Evolutionary conservation across 1,140 invertebrate genomes (phyloP), one percentile per base, ranked within the genome.

Genomic region (Drosophila auraria): DNA sequence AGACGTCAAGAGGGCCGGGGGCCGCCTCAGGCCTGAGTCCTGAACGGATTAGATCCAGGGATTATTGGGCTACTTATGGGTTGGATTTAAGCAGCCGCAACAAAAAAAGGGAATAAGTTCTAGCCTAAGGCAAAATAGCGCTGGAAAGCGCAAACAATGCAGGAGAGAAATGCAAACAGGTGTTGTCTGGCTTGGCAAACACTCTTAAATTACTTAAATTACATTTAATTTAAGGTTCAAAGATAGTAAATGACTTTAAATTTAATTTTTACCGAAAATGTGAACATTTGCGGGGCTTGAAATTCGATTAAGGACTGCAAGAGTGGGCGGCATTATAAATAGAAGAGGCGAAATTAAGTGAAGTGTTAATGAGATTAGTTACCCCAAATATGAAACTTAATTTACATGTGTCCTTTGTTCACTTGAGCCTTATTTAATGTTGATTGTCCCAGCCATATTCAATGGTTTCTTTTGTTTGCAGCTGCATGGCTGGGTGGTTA

Each of bases 1-100:
- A 90, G 86, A 84, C 70, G 65, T 89, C 73, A 60, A 77, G 80
- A 71, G 59, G 3, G 61, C 54, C 56, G 80, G 68, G 59, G 3
- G 61, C 54, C 56, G 79, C 54, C 50, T 59, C 38, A 17, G 65
- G 65, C 53, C 59, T 50, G 33, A 36, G 11, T 51, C 72, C 68
- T 50, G n/a, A 17, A 14, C 27, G 50, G 50, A 71, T 69, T 57
- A 40, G 40, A 57, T 56, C 40, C 40, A 3, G 30, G 30, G 15
- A 17, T 17, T 69, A 56, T 69, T 27, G 23, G 40, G 56, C 75
- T 75, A 59, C 60, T 84, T 90, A 58, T n/a, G 81, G 73, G 36
- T 61, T 23, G 63, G 82, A 82, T 90, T 82, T 75, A 75, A 53
- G 33, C 33, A 54, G 53, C 81, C 78, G 44, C 83, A 82, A 60